Evolutionary conservation across 2,797 vertebrate species (phyloP).

Genomic region (Monodelphis domestica): DNA sequence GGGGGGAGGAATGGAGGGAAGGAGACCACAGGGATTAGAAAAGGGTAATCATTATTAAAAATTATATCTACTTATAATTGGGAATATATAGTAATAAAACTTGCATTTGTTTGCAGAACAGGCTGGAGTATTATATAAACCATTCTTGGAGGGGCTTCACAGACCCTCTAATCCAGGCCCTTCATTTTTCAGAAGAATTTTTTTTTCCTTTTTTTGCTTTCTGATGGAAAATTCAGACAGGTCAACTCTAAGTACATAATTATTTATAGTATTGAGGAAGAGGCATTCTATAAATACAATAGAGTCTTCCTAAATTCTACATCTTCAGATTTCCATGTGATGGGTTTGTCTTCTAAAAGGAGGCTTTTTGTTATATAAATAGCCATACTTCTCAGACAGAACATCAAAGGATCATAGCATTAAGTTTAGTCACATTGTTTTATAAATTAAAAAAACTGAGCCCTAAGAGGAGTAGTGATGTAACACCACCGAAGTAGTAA

Average conservation of each 20-base stretch:
- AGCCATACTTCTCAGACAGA: not conserved
- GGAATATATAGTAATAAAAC: no score
- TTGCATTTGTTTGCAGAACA: not conserved
- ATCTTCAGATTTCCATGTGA: not conserved
- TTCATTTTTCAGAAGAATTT: not conserved
- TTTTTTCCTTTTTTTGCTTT: not conserved
- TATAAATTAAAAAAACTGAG: not conserved
- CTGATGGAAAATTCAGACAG: not conserved
- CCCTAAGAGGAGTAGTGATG: not conserved
- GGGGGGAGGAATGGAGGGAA: no score
- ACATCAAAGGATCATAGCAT: not conserved
- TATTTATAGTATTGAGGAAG: not conserved
- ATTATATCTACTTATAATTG: no score
- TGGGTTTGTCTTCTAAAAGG: not conserved
- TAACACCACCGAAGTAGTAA: not conserved
- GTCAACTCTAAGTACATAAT: not conserved
- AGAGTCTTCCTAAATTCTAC: not conserved
- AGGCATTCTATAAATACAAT: not conserved
- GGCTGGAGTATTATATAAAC: not conserved
- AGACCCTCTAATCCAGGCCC: not conserved
- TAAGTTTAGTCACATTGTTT: not conserved
- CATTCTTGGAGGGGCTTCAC: not conserved
- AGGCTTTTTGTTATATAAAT: not conserved
- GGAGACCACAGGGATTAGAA: no score
- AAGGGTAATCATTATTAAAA: no score